A percentile compares a stretch with the other conserved stretches of the same genome.
Conservation (phyloP, 2,113 vertebrate genomes). For the Gasterosteus nipponicus region DNA sequence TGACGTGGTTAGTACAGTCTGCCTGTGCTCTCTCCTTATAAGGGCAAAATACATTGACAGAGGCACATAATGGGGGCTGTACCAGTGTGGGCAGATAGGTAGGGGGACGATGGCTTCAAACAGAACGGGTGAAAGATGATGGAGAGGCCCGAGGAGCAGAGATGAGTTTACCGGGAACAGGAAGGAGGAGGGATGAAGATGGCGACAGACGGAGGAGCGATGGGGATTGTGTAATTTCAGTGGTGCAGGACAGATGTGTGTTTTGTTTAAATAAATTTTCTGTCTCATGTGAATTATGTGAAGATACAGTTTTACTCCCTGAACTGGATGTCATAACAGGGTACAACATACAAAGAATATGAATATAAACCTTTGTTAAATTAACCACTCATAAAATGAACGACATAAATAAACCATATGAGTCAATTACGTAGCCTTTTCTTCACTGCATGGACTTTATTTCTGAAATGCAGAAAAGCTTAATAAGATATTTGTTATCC, state of each 20-base stretch:
- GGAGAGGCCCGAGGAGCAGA: constrained; percentile 45
- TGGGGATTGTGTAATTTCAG: constrained; percentile 24
- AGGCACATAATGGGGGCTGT: constrained; percentile 72
- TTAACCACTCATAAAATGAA: neutral
- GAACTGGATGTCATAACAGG: neutral
- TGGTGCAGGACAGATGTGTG: neutral
- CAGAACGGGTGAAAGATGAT: constrained; percentile 42
- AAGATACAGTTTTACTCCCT: neutral
- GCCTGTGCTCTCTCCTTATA: constrained; percentile 84
- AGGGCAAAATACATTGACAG: constrained; percentile 85
- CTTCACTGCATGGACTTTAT: neutral
- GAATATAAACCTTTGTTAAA: neutral
- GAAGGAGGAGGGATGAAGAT: constrained; percentile 38
- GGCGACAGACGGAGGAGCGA: constrained; percentile 29
- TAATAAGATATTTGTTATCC: constrained; percentile 4
- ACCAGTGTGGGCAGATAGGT: constrained; percentile 76
- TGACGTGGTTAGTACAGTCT: constrained; percentile 79
- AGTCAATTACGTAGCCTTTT: neutral
- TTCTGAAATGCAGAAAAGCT: neutral
- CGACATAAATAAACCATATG: neutral
- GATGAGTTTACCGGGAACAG: constrained; percentile 37
- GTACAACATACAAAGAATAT: neutral
- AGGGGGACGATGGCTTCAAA: constrained; percentile 68
- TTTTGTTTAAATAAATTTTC: constrained; percentile 5
- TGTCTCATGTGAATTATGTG: neutral